phyloP scores from a whole-genome alignment of 2,113 vertebrate genomes.

The Acanthochromis polyacanthus region DNA sequence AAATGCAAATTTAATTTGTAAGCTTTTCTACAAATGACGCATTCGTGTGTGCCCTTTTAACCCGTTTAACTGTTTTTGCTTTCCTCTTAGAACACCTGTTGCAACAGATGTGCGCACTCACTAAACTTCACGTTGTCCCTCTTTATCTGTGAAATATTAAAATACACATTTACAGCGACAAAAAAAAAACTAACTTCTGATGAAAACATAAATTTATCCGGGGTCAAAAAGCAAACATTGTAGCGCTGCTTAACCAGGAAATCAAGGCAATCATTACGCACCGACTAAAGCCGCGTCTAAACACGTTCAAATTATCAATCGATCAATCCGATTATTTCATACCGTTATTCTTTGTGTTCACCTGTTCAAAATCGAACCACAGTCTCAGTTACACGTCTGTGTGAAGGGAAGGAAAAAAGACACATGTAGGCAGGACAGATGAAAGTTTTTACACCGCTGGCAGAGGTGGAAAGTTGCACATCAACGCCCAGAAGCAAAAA shows the following conservation, averaged over 20 bases:
- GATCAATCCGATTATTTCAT: conserved; percentile 21
- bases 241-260: conserved; percentile 58
- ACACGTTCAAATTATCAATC: conserved; percentile 3
- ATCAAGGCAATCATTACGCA: conserved; percentile 66
- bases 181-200: neutral
- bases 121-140: conserved; percentile 9
- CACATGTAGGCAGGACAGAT: conserved; percentile 51
- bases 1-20: neutral
- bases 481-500: conserved; percentile 56
- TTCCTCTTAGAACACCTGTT: conserved; percentile 68
- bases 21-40: neutral
- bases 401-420: conserved; percentile 5
- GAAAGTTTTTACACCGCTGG: conserved; percentile 54
- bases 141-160: neutral
- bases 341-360: conserved; percentile 24
- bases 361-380: conserved; percentile 39
- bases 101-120: conserved; percentile 56
- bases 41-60: neutral
- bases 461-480: conserved; percentile 47
- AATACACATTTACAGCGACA: neutral
- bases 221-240: conserved; percentile 1
- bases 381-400: conserved; percentile 23
- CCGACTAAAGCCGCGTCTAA: neutral
- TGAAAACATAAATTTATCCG: neutral
- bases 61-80: conserved; percentile 33